Evolutionary conservation across 35 echinoderm and acorn worm species (phyloP).

Genomic region (Diadema setosum): DNA sequence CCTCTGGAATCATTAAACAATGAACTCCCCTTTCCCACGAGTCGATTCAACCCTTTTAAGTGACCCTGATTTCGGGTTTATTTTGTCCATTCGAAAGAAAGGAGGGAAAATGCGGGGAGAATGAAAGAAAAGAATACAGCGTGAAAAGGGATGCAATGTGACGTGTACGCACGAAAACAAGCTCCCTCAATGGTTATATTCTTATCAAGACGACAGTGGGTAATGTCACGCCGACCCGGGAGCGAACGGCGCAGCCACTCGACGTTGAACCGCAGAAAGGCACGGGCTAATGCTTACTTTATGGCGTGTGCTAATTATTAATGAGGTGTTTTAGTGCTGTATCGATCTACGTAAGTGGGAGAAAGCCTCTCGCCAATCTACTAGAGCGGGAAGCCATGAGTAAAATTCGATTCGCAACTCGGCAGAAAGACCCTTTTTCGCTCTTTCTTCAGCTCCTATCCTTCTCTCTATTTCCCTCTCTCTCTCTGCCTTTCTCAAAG

Average conservation of each 20-base stretch:
- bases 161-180: too few species aligned
- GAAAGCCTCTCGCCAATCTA: not conserved
- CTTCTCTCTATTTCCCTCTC: not conserved
- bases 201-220: too few species aligned
- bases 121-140: too few species aligned
- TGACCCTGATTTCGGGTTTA: too few species aligned
- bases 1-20: too few species aligned
- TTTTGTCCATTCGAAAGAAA: too few species aligned
- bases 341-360: not conserved
- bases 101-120: too few species aligned
- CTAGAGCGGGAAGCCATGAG: conserved; percentile 6
- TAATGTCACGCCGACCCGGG: too few species aligned
- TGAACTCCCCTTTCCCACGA: too few species aligned
- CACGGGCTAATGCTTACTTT: conserved; percentile 2
- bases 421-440: conserved; percentile 7
- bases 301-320: conserved; percentile 20
- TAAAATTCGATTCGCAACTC: conserved; percentile 8
- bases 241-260: not conserved
- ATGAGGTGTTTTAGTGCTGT: conserved; percentile 26
- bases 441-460: not conserved
- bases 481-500: not conserved
- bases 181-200: too few species aligned
- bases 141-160: too few species aligned
- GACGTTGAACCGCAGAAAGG: not conserved
- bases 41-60: too few species aligned